Evolutionary conservation across 1,140 invertebrate species (phyloP).

Genomic region (Temnothorax longispinosus): DNA sequence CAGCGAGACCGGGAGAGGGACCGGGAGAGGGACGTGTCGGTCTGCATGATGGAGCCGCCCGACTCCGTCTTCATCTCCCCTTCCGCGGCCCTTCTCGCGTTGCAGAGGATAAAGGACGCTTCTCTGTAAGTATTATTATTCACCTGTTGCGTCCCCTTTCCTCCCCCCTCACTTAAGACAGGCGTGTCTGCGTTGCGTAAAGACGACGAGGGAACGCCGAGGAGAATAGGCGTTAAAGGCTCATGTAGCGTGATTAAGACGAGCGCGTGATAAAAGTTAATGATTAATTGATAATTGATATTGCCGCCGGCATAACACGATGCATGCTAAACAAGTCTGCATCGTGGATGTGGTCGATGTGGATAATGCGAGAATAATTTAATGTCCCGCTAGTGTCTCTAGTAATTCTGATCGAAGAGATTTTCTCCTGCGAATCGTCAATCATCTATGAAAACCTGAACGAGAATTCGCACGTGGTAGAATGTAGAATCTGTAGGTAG

Average conservation of each 20-base stretch:
- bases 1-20: slow-evolving; percentile 79
- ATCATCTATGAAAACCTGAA: neutral
- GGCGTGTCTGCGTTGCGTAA: slow-evolving; percentile 27
- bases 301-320: neutral
- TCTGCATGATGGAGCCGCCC: slow-evolving; percentile 83
- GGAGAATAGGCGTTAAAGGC: neutral
- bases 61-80: slow-evolving; percentile 84
- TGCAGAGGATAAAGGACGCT: slow-evolving; percentile 87
- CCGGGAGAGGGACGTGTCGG: slow-evolving; percentile 79
- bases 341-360: neutral
- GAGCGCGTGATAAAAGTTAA: neutral
- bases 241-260: slow-evolving; percentile 5
- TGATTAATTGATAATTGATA: slow-evolving; percentile 46
- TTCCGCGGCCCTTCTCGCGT: slow-evolving; percentile 85
- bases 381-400: slow-evolving; percentile 1
- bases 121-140: slow-evolving; percentile 85
- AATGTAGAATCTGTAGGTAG: neutral
- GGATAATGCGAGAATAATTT: slow-evolving; percentile 38
- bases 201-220: neutral
- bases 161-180: neutral
- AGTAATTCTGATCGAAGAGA: neutral
- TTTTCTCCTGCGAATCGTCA: neutral
- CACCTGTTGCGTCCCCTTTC: slow-evolving; percentile 26
- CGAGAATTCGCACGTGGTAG: neutral
- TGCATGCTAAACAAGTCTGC: too few relatives aligned